Evolutionary conservation across 2,113 vertebrate species (phyloP), one percentile per base, ranked within the genome.

Genomic region (Mormoops blainvillei): DNA sequence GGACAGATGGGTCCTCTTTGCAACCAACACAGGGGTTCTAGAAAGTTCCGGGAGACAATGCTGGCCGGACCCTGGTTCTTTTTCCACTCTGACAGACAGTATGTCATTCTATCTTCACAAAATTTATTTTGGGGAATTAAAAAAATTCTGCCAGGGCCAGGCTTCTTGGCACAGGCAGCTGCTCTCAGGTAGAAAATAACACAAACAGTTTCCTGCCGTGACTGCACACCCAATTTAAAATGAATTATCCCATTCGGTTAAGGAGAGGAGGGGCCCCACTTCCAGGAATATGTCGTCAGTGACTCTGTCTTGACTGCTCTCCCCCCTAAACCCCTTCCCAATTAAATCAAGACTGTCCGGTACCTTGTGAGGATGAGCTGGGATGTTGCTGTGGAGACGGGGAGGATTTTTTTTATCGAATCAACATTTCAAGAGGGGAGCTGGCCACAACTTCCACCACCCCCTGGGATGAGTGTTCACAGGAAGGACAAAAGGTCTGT

Each of bases 231-330:
- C 88, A 12, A 83, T 83, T 94, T 68, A 91, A 95, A 95, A 91
- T 2, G 68, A 93, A 96, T 89, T 82, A 83, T 38, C 93, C 93
- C 70, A 70, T 96, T 92, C 97, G 26, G 87, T 50, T 67, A 73
- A 91, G 85, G 93, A 90, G 95, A 85, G 43, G 92, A 70, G 28
- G 67, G 0, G 0, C 26, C 68, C 50, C 19, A 20, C 94, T 85
- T 94, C 96, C 92, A 78, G 84, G 81, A 85, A 73, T 43, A 68
- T 2, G 48, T 24, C 81, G 88, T 84, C 90, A 45, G 24, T 7
- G 76, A n/a, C 82, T 94, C 33, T 85, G 91, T 67, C 96, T 73
- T 65, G 28, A 85, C 85, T 56, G 58, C n/a, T 54, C 71, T 48
- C 81, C 81, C 81, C 91, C 50, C 50, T 24, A 48, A 73, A 90